Evolutionary conservation across 2,113 vertebrate genomes (phyloP).

Genomic region (Calypte anna): DNA sequence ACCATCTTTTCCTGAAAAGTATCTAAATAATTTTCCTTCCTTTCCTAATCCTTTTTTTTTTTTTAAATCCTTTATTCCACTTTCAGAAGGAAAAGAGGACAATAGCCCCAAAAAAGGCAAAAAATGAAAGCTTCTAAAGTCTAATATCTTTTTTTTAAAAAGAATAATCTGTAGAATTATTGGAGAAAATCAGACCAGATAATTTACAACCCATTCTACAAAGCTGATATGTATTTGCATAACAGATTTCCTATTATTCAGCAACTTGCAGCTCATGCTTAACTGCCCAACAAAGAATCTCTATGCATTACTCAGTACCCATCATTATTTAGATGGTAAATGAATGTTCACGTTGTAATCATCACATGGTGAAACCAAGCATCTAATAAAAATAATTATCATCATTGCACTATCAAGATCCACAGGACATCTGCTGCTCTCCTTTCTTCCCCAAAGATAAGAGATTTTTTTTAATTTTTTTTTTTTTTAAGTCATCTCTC

Average conservation of each 20-base stretch:
- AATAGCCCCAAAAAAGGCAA: background rate
- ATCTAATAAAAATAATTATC: background rate
- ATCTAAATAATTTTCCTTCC: background rate
- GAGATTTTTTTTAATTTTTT: too few species aligned
- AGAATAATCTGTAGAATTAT: background rate
- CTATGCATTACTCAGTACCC: background rate
- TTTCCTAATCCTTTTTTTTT: background rate
- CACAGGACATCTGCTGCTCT: background rate
- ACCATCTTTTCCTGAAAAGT: background rate
- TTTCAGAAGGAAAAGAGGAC: background rate
- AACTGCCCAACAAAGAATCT: background rate
- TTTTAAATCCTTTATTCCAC: background rate
- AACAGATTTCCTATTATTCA: conserved; percentile 8
- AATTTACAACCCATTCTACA: background rate
- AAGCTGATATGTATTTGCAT: conserved; percentile 9
- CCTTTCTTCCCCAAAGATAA: background rate
- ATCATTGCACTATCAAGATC: background rate
- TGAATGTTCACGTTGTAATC: background rate
- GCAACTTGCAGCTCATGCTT: background rate
- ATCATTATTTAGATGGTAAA: background rate
- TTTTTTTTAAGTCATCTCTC: background rate
- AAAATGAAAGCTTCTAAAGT: background rate
- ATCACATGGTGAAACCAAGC: background rate
- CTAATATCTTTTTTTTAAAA: background rate
- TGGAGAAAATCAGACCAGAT: background rate